Conservation (phyloP, 2,113 vertebrate genomes). For the Acinonyx jubatus region DNA sequence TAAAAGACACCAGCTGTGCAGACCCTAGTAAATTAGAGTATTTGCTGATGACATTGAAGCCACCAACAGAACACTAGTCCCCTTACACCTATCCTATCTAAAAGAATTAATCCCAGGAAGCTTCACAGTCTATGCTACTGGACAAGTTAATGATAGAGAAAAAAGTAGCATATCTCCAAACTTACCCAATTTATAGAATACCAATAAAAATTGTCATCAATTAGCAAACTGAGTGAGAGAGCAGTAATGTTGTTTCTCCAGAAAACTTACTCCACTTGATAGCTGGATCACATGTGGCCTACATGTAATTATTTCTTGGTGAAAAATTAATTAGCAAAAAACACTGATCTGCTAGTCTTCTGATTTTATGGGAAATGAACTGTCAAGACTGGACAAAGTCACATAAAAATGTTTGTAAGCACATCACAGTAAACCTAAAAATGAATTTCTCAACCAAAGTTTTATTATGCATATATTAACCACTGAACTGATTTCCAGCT, state of each 20-base stretch:
- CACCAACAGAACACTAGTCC: constrained; percentile 52
- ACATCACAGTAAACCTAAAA: constrained; percentile 18
- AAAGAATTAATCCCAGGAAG: constrained; percentile 50
- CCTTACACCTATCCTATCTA: constrained; percentile 51
- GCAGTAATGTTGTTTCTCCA: not conserved
- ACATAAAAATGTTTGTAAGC: constrained; percentile 36
- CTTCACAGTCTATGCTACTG: not conserved
- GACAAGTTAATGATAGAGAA: not conserved
- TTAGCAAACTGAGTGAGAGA: constrained; percentile 13
- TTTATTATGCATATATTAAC: not conserved
- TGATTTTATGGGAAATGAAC: constrained; percentile 15
- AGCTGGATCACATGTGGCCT: constrained; percentile 5
- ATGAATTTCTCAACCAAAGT: not conserved
- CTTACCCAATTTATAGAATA: constrained; percentile 3
- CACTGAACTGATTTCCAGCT: not conserved
- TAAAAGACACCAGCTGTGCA: constrained; percentile 70
- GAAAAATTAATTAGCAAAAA: constrained; percentile 48
- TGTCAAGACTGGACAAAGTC: not conserved
- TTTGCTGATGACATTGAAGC: constrained; percentile 70
- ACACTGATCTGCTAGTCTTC: not conserved
- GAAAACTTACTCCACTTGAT: not conserved
- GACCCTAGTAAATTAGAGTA: constrained; percentile 57
- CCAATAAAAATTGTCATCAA: not conserved
- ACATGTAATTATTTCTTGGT: constrained; percentile 27
- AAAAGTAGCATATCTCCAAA: not conserved